Base-by-base conservation (phyloP, 2,797 vertebrate genomes). In the Oophaga sylvatica region DNA sequence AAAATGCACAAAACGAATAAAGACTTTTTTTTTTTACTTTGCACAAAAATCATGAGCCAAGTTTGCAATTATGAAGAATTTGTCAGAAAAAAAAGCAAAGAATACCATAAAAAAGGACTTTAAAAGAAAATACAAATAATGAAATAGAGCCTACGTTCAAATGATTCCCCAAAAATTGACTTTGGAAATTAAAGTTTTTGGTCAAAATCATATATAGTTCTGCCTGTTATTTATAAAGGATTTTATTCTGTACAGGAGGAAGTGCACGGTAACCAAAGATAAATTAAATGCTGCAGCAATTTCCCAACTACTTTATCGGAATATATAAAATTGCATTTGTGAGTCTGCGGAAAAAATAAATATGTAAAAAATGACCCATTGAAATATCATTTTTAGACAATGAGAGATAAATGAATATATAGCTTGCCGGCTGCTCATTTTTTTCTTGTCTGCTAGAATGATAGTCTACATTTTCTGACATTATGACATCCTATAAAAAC, bases 401-500 rank as follows among this genome's bases (percentile, higher is more conserved):
- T 78, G 53, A 20, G 63, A 83, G 83, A 35, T 78, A 70, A 80
- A 89, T 83, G 22, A 83, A 86, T 80, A 79, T 75, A 86, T 80
- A 87, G 80, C 65, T 41, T n/a, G 19, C 79, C 35, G 26, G 17
- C 15, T 80, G 53, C 80, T 86, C 62, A 63, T 81, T 56, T 85
- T 85, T 76, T 88, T 81, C 71, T 48, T 76, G 80, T 81, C 73
- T 48, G 73, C 71, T 26, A 81, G 56, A 76, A 60, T 83, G 88
- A 89, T 89, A 71, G 80, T 80, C 80, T 89, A 67, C 80, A 86
- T 87, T 89, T 59, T 53, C 77, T 84, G 65, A 89, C 78, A 81
- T 85, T 81, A 81, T 89, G 87, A 86, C 87, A 86, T 86, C 70
- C 62, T 82, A 89, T 86, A 83, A 89, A 89, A 85, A 89, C 84